phyloP scores from a whole-genome alignment of 2,888 invertebrate genomes.

The Torymus auratus region DNA sequence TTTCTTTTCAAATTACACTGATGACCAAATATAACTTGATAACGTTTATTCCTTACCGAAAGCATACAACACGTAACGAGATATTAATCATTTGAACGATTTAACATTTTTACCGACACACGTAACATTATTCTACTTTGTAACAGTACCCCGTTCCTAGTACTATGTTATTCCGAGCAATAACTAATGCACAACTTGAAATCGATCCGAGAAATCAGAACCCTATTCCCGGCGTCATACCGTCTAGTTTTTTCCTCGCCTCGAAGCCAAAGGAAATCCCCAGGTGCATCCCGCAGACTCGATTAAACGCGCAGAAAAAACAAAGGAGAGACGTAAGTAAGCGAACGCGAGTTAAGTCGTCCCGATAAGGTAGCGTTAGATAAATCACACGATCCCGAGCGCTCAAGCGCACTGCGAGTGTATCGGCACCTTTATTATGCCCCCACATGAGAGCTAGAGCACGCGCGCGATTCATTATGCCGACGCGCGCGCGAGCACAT shows the following conservation, averaged over 20 bases:
- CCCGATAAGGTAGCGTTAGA: conserved; percentile 73
- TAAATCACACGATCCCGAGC: conserved; percentile 67
- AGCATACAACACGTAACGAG: too few relatives aligned
- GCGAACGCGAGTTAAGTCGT: conserved; percentile 49
- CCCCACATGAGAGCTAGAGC: conserved; percentile 8
- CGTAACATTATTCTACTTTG: neutral
- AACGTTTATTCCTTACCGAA: too few relatives aligned
- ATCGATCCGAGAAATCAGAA: neutral
- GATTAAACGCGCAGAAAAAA: conserved; percentile 13
- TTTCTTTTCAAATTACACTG: neutral
- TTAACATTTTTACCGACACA: neutral
- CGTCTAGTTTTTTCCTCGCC: conserved; percentile 1
- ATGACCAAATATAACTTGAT: too few relatives aligned
- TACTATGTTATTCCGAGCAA: neutral
- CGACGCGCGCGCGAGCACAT: conserved; percentile 5
- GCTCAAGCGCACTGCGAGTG: conserved; percentile 11
- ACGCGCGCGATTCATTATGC: conserved; percentile 43
- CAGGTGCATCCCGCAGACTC: neutral
- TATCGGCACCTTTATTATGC: conserved; percentile 55
- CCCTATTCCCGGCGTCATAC: neutral
- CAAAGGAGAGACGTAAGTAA: conserved; percentile 3
- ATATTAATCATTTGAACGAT: neutral
- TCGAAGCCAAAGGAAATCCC: conserved; percentile 17
- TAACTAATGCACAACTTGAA: neutral
- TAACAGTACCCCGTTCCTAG: neutral